phyloP scores from a whole-genome alignment of 1,140 invertebrate genomes.

The Wiebesia pumilae region DNA sequence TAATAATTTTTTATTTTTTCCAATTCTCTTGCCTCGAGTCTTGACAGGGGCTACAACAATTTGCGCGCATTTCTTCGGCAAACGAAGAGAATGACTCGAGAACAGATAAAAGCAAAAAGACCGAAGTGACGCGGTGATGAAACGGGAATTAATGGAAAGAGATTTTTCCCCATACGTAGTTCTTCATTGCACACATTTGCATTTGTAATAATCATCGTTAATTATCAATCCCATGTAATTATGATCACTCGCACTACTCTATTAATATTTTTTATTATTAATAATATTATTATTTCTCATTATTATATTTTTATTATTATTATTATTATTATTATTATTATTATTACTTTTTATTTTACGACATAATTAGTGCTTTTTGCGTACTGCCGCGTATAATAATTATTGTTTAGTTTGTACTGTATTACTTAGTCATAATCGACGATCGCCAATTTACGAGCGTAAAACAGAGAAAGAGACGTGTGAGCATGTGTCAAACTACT shows the following conservation, averaged over 20 bases:
- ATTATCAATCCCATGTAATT: conserved; percentile 42
- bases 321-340: conserved; percentile 46
- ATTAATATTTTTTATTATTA: conserved; percentile 42
- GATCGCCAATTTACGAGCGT: conserved; percentile 46
- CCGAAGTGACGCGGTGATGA: conserved; percentile 44
- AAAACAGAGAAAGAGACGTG: conserved; percentile 15
- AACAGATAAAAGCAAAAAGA: conserved; percentile 28
- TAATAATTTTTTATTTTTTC: conserved; percentile 44
- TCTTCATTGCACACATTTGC: conserved; percentile 40
- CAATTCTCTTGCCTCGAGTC: conserved; percentile 48
- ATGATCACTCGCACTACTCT: conserved; percentile 38
- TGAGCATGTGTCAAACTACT: conserved; percentile 31
- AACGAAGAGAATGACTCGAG: neutral
- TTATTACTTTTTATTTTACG: conserved; percentile 46
- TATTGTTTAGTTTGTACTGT: conserved; percentile 45
- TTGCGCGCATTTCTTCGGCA: conserved; percentile 17
- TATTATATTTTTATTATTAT: conserved; percentile 39
- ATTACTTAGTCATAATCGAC: conserved; percentile 47
- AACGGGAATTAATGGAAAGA: conserved; percentile 12
- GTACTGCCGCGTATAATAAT: conserved; percentile 44
- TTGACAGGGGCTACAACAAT: neutral
- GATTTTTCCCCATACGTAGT: conserved; percentile 6
- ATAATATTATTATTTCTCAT: conserved; percentile 36
- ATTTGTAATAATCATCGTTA: conserved; percentile 43
- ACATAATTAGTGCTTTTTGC: conserved; percentile 48